Conservation (phyloP, 2,113 vertebrate genomes). For the Galeopterus variegatus region DNA sequence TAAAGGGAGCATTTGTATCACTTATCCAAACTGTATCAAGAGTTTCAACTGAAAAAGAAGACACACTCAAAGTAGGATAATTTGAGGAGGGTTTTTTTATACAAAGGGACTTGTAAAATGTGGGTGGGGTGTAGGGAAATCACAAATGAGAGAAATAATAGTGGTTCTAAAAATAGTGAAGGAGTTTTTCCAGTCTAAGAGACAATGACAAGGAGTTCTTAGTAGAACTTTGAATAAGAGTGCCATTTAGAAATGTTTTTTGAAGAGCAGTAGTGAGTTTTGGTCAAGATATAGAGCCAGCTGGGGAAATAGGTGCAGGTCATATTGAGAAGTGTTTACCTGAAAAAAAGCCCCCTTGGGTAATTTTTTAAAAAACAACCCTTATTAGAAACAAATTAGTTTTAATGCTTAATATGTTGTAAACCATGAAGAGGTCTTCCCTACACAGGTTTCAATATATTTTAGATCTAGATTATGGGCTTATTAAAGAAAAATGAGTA, state of each 20-base stretch:
- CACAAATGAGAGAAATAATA: background rate
- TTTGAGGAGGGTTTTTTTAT: background rate
- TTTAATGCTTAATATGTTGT: background rate
- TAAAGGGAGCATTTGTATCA: background rate
- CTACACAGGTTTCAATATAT: background rate
- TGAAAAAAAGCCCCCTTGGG: background rate
- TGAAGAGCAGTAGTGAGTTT: background rate
- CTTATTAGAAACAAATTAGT: background rate
- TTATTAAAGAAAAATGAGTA: background rate
- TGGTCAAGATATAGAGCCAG: background rate
- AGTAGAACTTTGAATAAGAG: background rate
- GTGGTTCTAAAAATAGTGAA: background rate
- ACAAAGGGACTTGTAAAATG: background rate
- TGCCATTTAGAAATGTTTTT: background rate
- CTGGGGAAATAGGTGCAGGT: background rate
- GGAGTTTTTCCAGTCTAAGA: background rate
- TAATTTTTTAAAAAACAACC: background rate
- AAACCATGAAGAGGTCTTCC: background rate
- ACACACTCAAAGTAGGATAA: background rate
- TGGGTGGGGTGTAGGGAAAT: background rate
- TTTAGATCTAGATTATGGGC: background rate
- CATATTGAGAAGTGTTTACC: background rate
- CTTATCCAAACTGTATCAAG: background rate
- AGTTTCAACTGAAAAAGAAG: background rate
- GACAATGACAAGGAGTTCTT: background rate